phyloP scores from a whole-genome alignment of 2,113 vertebrate genomes.

The Salminus brasiliensis region DNA sequence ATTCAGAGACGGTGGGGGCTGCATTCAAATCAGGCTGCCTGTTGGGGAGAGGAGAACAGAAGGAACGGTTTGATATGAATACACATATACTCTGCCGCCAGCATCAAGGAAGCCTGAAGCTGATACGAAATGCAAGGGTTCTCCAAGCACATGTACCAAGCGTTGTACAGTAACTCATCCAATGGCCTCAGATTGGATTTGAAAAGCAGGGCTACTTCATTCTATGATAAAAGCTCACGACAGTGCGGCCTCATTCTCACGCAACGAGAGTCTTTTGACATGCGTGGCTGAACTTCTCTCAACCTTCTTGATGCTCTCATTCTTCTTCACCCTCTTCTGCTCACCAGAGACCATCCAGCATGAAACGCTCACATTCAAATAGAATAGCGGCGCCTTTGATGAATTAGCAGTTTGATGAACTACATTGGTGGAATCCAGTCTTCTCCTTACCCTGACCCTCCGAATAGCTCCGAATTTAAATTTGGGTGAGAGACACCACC shows the following conservation, averaged over 20 bases:
- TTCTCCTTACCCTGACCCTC: conserved; percentile 2
- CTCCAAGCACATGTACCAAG: background rate
- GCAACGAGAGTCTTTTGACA: background rate
- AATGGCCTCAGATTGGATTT: background rate
- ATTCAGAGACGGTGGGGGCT: conserved; percentile 19
- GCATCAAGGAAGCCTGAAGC: conserved; percentile 3
- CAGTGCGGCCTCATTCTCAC: background rate
- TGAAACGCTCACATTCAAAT: conserved; percentile 13
- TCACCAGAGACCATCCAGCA: conserved; percentile 4
- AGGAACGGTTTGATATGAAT: conserved; percentile 28
- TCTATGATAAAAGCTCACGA: background rate
- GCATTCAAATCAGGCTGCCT: conserved; percentile 33
- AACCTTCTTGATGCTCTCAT: background rate
- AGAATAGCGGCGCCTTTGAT: conserved; percentile 33
- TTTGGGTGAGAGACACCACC: conserved; percentile 10
- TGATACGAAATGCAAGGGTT: background rate
- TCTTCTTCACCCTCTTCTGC: background rate
- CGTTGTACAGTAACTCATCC: background rate
- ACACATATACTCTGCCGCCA: background rate
- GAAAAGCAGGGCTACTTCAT: background rate
- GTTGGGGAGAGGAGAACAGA: background rate
- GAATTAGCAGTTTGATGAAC: background rate
- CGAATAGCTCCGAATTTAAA: conserved; percentile 13
- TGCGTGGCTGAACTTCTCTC: background rate
- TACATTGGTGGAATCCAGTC: conserved; percentile 1